A percentile compares a stretch with the other conserved stretches of the same genome.
These are phyloP conservation scores for Leptothorax acervorum DNA, from an alignment of 2,888 invertebrate species.

Conservation along the genomic window DNA sequence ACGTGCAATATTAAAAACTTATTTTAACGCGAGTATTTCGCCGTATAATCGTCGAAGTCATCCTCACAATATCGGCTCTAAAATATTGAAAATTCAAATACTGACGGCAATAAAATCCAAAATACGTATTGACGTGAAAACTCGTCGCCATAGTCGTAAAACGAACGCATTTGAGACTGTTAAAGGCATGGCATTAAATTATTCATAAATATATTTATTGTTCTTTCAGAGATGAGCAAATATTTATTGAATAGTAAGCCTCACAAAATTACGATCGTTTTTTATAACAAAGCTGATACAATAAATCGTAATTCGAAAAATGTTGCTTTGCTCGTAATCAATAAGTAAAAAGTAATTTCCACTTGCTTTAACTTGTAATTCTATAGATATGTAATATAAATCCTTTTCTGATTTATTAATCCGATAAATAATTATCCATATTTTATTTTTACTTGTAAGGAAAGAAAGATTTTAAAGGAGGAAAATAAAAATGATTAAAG, in stretches of 20 bases:
- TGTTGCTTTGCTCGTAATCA: not conserved
- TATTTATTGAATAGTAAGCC: not conserved
- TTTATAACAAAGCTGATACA: not conserved
- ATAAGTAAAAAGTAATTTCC: not conserved
- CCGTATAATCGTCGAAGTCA: not conserved
- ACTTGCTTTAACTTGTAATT: not conserved
- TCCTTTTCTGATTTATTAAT: not conserved
- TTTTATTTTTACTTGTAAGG: not conserved
- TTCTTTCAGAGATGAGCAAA: not conserved
- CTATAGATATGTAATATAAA: not conserved
- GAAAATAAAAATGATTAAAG: not conserved
- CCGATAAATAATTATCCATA: not conserved
- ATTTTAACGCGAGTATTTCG: not conserved
- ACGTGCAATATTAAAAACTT: not conserved
- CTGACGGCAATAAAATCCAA: constrained; percentile 5
- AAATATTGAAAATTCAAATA: constrained; percentile 34
- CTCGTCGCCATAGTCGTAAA: not conserved
- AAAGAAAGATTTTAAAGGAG: not conserved
- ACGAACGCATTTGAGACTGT: not conserved
- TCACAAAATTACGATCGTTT: not conserved
- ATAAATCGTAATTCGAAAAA: not conserved
- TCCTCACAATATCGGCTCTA: not conserved
- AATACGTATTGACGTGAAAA: not conserved
- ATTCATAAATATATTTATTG: constrained; percentile 5
- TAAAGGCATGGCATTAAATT: not conserved